phyloP scores from a whole-genome alignment of 1,140 invertebrate species.

The Pentalonia nigronervosa region DNA sequence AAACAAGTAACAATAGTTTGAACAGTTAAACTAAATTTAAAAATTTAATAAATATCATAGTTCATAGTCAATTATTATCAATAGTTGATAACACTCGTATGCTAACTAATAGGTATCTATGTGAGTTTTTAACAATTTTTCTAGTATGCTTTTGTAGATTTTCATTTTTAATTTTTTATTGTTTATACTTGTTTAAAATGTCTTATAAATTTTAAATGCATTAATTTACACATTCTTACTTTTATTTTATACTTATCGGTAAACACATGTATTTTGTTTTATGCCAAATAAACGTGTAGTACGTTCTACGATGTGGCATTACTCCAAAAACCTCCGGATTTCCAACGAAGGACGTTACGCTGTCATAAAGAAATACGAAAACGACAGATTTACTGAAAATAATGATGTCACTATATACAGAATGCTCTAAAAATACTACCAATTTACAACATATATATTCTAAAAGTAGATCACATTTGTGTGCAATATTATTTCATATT shows the following conservation, averaged over 20 bases:
- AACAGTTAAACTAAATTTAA: too few species aligned
- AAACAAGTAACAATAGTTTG: too few species aligned
- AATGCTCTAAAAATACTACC: not conserved
- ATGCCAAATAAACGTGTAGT: not conserved
- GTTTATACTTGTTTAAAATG: not conserved
- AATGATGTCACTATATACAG: not conserved
- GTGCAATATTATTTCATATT: not conserved
- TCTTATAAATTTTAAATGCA: not conserved
- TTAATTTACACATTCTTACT: not conserved
- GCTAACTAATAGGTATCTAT: not conserved
- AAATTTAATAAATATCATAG: too few species aligned
- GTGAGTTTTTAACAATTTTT: not conserved
- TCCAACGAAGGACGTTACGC: not conserved
- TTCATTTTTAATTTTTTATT: not conserved
- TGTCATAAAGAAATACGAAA: not conserved
- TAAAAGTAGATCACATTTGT: not conserved
- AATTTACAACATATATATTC: not conserved
- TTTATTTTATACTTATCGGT: not conserved
- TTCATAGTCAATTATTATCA: too few species aligned
- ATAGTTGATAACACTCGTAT: not conserved
- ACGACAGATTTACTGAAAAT: conserved; percentile 2
- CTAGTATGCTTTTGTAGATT: not conserved
- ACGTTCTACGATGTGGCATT: not conserved
- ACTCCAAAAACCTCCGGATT: not conserved
- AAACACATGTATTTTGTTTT: conserved; percentile 7